phyloP scores from a whole-genome alignment of 2,888 invertebrate species.

The Drosophila peninsularis region DNA sequence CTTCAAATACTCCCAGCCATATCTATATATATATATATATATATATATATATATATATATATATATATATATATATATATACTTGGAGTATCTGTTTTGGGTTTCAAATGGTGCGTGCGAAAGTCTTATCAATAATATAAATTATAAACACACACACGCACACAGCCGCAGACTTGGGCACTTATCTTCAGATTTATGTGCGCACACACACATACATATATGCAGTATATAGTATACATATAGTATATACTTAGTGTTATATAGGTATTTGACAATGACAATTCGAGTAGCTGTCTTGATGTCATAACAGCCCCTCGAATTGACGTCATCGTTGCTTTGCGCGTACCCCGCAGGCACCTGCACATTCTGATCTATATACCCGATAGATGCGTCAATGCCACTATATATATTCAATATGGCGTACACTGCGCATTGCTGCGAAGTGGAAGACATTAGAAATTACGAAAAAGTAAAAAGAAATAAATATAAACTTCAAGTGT shows the following conservation, averaged over 20 bases:
- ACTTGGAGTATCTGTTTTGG: constrained; percentile 19
- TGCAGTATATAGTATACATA: constrained; percentile 1
- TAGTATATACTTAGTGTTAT: constrained; percentile 6
- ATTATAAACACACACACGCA: constrained; percentile 36
- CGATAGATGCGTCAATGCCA: neutral
- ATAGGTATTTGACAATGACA: constrained; percentile 37
- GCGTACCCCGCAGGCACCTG: constrained; percentile 20
- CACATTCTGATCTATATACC: constrained; percentile 11
- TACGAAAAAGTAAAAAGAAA: neutral
- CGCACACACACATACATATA: neutral
- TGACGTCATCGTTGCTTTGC: constrained; percentile 59
- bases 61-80: neutral
- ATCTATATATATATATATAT: constrained; percentile 6
- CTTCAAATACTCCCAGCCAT: constrained; percentile 15
- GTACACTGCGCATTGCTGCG: neutral
- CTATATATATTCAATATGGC: constrained; percentile 3
- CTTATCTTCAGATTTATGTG: constrained; percentile 37
- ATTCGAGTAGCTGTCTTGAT: constrained; percentile 51
- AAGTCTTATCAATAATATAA: constrained; percentile 60
- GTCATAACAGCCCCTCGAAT: constrained; percentile 56
- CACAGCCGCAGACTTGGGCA: constrained; percentile 6
- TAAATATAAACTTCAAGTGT: neutral
- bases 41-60: constrained; percentile 5
- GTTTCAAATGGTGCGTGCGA: constrained; percentile 37
- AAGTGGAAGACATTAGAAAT: neutral